Evolutionary conservation across 2,113 vertebrate species (phyloP).

Genomic region (Cephalopterus ornatus): DNA sequence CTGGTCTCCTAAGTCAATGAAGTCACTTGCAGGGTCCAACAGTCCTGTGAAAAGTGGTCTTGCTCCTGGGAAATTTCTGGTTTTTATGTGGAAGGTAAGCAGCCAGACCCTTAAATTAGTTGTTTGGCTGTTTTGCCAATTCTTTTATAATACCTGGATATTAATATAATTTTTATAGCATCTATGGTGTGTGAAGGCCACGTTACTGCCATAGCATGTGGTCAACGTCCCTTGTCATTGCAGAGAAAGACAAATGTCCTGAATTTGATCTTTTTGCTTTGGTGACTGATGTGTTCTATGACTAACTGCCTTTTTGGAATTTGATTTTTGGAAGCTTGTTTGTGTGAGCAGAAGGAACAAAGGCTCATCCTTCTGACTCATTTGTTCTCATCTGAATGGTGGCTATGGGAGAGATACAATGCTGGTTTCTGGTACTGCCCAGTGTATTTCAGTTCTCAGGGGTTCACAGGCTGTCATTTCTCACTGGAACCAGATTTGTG

Average conservation of each 20-base stretch:
- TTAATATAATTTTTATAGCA: neutral
- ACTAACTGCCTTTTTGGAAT: neutral
- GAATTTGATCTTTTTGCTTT: neutral
- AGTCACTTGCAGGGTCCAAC: neutral
- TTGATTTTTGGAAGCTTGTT: neutral
- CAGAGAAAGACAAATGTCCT: neutral
- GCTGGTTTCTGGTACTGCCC: neutral
- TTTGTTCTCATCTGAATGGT: neutral
- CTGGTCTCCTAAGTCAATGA: rapidly evolving
- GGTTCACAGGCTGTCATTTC: neutral
- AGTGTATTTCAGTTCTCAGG: neutral
- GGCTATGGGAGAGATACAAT: neutral
- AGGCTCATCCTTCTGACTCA: neutral
- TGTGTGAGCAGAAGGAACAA: neutral
- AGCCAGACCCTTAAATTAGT: neutral
- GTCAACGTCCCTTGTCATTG: neutral
- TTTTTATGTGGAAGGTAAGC: neutral
- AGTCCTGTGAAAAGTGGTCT: neutral
- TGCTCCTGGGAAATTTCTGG: neutral
- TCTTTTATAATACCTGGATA: neutral
- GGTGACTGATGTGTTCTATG: neutral
- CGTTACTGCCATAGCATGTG: neutral
- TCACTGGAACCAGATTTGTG: neutral
- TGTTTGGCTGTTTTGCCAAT: neutral
- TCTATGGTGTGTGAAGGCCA: neutral